Evolutionary conservation across 1,140 invertebrate genomes (phyloP).

Genomic region (Dreissena polymorpha): DNA sequence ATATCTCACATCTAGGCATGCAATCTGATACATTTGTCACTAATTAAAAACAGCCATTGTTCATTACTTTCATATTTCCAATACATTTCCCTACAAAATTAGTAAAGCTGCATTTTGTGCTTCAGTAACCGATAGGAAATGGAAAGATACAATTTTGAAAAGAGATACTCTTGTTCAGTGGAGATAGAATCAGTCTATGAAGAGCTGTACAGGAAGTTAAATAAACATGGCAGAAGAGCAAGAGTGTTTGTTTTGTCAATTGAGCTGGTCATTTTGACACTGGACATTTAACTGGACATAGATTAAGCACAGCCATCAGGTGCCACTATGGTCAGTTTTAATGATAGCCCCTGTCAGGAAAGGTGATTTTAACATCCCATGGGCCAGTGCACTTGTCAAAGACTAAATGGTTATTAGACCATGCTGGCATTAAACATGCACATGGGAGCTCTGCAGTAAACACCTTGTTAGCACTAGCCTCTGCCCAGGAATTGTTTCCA

Average conservation of each 20-base stretch:
- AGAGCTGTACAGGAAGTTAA: constrained; percentile 41
- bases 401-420: neutral
- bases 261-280: constrained; percentile 56
- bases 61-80: constrained; percentile 56
- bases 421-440: too few relatives aligned
- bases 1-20: constrained; percentile 44
- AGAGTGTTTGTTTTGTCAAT: constrained; percentile 55
- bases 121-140: constrained; percentile 57
- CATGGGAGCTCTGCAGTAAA: too few relatives aligned
- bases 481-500: too few relatives aligned
- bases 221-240: constrained; percentile 38
- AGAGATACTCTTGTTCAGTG: constrained; percentile 53
- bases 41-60: constrained; percentile 56
- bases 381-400: constrained; percentile 31
- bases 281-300: constrained; percentile 52
- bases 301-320: constrained; percentile 47
- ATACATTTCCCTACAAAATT: constrained; percentile 53
- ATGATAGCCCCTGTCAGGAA: constrained; percentile 44
- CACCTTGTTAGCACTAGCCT: too few relatives aligned
- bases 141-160: constrained; percentile 58
- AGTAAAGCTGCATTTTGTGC: constrained; percentile 50
- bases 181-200: constrained; percentile 54
- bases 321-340: constrained; percentile 33
- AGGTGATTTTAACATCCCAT: constrained; percentile 46
- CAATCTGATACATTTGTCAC: constrained; percentile 49